Evolutionary conservation across 2,888 invertebrate genomes (phyloP).

Genomic region (Eutolmus rufibarbis): DNA sequence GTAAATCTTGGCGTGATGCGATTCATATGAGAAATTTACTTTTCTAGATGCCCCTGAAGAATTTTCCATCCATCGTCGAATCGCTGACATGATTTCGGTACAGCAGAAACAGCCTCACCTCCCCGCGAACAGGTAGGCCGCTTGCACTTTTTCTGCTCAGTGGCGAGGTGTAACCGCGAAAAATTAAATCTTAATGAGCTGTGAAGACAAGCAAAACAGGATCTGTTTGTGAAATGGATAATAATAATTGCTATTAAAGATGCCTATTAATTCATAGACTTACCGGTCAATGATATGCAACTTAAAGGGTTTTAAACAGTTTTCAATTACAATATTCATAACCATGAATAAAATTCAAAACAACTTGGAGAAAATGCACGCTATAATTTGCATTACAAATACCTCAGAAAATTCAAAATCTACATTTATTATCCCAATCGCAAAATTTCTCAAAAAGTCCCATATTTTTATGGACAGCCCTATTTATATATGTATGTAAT

Average conservation of each 20-base stretch:
- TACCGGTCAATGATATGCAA: neutral
- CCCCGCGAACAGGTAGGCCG: neutral
- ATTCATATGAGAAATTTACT: conserved; percentile 35
- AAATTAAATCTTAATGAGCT: conserved; percentile 13
- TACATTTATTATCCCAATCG: no score
- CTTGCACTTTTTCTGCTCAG: conserved; percentile 1
- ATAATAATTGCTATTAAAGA: neutral
- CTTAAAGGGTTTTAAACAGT: neutral
- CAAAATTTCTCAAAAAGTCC: no score
- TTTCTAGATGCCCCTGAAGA: neutral
- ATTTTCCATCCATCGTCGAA: neutral
- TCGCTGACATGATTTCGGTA: conserved; percentile 17
- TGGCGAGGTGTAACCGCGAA: neutral
- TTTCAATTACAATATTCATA: neutral
- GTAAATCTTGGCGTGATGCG: conserved; percentile 30
- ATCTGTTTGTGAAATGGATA: neutral
- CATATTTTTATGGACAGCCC: no score
- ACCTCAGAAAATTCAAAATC: neutral
- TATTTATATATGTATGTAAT: no score
- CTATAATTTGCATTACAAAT: neutral
- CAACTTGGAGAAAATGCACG: neutral
- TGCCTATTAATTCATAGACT: neutral
- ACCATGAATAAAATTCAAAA: neutral
- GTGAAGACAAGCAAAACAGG: neutral
- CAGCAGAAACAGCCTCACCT: neutral